Percentiles rank a stretch among this genome's conserved stretches.
Evolutionary conservation across 92 coral and sea anemone species (phyloP).

Genomic region (Phenganax subtilis): DNA sequence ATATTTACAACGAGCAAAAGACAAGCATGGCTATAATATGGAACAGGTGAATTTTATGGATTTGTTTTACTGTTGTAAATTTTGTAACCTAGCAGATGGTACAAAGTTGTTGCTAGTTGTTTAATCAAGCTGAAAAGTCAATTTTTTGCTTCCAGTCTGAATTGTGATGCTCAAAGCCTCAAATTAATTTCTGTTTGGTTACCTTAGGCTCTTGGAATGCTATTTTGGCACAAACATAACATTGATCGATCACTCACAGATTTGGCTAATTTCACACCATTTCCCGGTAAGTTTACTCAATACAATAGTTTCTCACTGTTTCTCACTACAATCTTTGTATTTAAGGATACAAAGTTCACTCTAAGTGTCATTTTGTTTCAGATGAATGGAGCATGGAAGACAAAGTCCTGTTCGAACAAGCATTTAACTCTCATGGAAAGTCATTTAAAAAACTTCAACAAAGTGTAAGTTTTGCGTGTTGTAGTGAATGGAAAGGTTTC

Average conservation of each 20-base stretch:
- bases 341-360: neutral
- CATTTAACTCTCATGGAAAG: conserved; percentile 95
- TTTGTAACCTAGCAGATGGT: neutral
- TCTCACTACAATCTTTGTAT: neutral
- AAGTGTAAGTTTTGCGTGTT: conserved; percentile 51
- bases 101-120: neutral
- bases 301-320: neutral
- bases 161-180: neutral
- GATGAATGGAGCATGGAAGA: conserved; percentile 99
- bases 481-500: neutral
- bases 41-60: conserved; percentile 64
- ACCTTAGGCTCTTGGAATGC: conserved; percentile 90
- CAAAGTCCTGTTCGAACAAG: conserved; percentile 95
- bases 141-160: neutral
- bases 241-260: conserved; percentile 83
- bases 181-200: conserved; percentile 4
- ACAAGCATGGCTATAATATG: conserved; percentile 94
- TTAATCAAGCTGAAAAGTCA: neutral
- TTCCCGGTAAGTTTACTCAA: conserved; percentile 65
- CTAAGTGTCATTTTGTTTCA: conserved; percentile 14
- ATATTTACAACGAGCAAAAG: conserved; percentile 83
- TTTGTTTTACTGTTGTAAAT: neutral
- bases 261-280: conserved; percentile 90
- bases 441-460: conserved; percentile 94
- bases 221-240: conserved; percentile 98